Evolutionary conservation across 2,797 vertebrate species (phyloP), one percentile per base, ranked within the genome.

Genomic region (Tokudaia tokunoshimensis): DNA sequence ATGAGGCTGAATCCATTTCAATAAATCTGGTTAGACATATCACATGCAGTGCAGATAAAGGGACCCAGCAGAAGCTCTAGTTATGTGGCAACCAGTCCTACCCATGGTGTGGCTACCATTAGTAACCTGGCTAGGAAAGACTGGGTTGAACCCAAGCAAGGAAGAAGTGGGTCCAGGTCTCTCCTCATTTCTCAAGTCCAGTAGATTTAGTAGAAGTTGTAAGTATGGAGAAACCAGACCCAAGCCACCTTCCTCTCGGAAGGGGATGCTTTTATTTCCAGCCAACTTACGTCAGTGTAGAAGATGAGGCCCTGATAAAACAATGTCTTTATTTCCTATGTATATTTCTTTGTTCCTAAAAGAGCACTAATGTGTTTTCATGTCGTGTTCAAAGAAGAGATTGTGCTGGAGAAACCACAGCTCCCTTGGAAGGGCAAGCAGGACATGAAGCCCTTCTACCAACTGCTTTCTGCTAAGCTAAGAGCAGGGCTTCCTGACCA

Each of bases 261-360:
- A 97, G 72, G 94, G 93, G 94, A 76, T 29, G 57, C 82, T 97
- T 93, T 96, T 47, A 74, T 98, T 95, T 84, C 81, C 70, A 80
- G 91, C 72, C 92, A 92, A 87, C 37, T 97, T 89, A 97, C 92
- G 96, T 98, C 97, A 98, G 89, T 85, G 76, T 72, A 72, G 83
- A 96, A 95, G 91, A 95, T 93, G 94, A 93, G 50, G 92, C 84
- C 94, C 95, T 96, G 93, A 96, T 97, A 93, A 97, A 97, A 97
- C 98, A 97, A 97, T 97, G 98, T 96, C 97, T 97, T 95, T 97
- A 96, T 97, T 97, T 98, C 97, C 97, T 98, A 96, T 98, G 96
- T 97, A 97, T 97, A 96, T 97, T 96, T 97, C 97, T 97, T 97
- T 98, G 97, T 98, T 97, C 97, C 90, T 4, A 85, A 98, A 97